Evolutionary conservation across 2,113 vertebrate species (phyloP).

Genomic region (Charadrius vociferus): DNA sequence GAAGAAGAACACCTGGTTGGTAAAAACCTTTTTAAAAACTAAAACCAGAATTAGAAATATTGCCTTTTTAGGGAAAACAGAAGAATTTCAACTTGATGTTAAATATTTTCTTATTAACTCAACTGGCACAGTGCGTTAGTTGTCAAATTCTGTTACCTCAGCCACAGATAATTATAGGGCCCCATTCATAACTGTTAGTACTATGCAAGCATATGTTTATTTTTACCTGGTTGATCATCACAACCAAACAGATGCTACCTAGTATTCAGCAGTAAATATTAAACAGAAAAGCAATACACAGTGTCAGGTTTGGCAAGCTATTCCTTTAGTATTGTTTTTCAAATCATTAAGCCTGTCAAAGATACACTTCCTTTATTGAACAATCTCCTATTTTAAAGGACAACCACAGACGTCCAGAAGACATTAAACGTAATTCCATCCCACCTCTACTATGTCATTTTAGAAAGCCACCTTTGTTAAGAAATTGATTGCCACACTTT

Average conservation of each 20-base stretch:
- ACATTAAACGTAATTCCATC: neutral
- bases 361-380: conserved; percentile 9
- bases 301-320: conserved; percentile 42
- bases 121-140: conserved; percentile 42
- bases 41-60: neutral
- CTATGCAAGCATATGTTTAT: neutral
- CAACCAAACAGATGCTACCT: conserved; percentile 27
- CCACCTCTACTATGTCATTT: neutral
- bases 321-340: conserved; percentile 11
- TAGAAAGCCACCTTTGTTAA: conserved; percentile 30
- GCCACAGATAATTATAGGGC: neutral
- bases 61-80: conserved; percentile 11
- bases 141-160: conserved; percentile 47
- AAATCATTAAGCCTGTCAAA: conserved; percentile 39
- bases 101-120: conserved; percentile 43
- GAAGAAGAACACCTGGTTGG: conserved; percentile 32
- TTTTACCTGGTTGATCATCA: conserved; percentile 45
- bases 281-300: conserved; percentile 47
- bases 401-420: neutral
- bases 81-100: conserved; percentile 30
- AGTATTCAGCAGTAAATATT: conserved; percentile 16
- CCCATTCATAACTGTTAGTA: conserved; percentile 22
- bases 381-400: conserved; percentile 30
- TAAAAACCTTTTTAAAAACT: neutral
- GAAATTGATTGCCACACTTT: neutral